Evolutionary conservation across 2,888 invertebrate genomes (phyloP).

Genomic region (Sipha maydis): DNA sequence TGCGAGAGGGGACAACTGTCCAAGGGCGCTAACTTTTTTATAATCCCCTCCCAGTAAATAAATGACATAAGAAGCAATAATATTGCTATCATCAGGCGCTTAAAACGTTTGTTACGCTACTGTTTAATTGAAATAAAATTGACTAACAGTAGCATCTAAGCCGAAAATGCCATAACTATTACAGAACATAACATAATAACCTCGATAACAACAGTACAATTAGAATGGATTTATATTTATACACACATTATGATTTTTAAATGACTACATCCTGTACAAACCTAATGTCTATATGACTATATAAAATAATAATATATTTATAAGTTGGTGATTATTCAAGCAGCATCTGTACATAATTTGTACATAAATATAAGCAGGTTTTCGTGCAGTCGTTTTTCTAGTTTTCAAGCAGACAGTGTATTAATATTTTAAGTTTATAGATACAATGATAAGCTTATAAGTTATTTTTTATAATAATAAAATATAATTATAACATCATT

Average conservation of each 20-base stretch:
- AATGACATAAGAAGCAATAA: neutral
- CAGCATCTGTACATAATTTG: neutral
- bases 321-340: neutral
- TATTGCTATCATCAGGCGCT: neutral
- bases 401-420: neutral
- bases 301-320: neutral
- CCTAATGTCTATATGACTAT: neutral
- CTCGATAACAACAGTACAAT: constrained; percentile 3
- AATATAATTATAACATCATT: too few species aligned
- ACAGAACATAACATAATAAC: neutral
- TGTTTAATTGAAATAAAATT: neutral
- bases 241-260: neutral
- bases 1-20: neutral
- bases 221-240: constrained; percentile 8
- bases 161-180: neutral
- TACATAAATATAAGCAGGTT: neutral
- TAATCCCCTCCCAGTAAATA: neutral
- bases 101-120: too few species aligned
- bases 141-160: neutral
- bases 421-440: too few species aligned
- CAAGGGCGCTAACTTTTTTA: neutral
- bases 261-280: neutral
- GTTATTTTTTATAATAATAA: too few species aligned
- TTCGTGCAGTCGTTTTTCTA: neutral
- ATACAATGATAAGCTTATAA: too few species aligned